phyloP scores from a whole-genome alignment of 1,140 invertebrate genomes.

The Leptopilina boulardi region DNA sequence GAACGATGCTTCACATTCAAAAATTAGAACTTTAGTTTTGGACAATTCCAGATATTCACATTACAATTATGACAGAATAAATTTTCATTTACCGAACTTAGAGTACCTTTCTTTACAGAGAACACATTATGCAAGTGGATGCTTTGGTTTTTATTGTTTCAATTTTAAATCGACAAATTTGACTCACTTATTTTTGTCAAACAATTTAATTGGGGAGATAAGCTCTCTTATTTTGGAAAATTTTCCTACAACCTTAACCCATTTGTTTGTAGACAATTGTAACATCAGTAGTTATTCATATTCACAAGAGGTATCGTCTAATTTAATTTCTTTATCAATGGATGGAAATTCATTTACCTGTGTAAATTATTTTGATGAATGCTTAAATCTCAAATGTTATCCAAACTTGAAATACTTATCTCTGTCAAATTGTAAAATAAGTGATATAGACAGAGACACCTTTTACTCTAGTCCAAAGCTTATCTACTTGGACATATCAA shows the following conservation, averaged over 20 bases:
- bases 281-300: not conserved
- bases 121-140: not conserved
- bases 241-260: not conserved
- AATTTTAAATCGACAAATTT: slow-evolving; percentile 9
- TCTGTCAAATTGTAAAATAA: not conserved
- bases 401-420: not conserved
- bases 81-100: not conserved
- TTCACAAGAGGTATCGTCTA: not conserved
- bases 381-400: not conserved
- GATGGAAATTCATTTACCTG: not conserved
- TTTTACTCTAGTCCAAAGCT: not conserved
- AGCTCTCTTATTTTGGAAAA: not conserved
- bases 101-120: slow-evolving; percentile 18
- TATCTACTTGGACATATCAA: slow-evolving; percentile 24
- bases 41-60: too few species aligned
- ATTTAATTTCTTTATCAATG: not conserved
- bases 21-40: slow-evolving; percentile 31
- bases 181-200: slow-evolving; percentile 4
- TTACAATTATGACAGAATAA: too few species aligned
- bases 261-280: not conserved
- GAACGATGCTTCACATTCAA: not conserved
- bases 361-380: too few species aligned
- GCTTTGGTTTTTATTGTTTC: not conserved
- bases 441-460: not conserved
- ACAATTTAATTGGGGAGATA: not conserved